These are phyloP conservation scores for Macrobrachium nipponense DNA, from an alignment of 1,140 invertebrate genomes.

Conservation along the genomic window DNA sequence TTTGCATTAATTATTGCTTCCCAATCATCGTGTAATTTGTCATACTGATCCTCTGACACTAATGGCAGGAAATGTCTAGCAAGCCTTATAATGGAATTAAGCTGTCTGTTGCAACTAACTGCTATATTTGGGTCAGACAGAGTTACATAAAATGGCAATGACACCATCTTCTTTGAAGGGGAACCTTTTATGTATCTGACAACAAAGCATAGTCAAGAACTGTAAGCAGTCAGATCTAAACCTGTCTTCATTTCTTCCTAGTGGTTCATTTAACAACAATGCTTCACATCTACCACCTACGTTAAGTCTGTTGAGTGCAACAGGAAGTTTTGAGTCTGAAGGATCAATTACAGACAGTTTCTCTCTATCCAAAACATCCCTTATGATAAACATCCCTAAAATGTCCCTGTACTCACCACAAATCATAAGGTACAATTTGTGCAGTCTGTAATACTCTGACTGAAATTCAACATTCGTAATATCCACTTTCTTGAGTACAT, in stretches of 20 bases:
- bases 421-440: too few species aligned
- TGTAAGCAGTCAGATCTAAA: constrained; percentile 29
- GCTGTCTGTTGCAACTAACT: neutral
- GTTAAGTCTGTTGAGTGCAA: too few species aligned
- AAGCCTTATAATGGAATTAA: constrained; percentile 27
- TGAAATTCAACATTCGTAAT: too few species aligned
- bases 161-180: constrained; percentile 30
- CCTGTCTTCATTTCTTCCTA: constrained; percentile 29
- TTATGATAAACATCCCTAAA: too few species aligned
- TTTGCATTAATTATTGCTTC: neutral
- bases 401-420: too few species aligned
- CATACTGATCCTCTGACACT: constrained; percentile 23
- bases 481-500: too few species aligned
- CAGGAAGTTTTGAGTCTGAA: too few species aligned
- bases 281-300: too few species aligned
- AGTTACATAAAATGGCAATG: constrained; percentile 12
- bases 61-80: constrained; percentile 1
- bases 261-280: constrained; percentile 21
- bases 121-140: constrained; percentile 20
- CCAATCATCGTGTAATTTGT: constrained; percentile 8
- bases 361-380: too few species aligned
- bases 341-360: too few species aligned
- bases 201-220: constrained; percentile 17
- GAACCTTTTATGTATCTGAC: constrained; percentile 32
- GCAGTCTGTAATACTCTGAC: too few species aligned